These are phyloP conservation scores for Pseudomyrmex concolor DNA, from an alignment of 1,140 invertebrate species.

Conservation along the genomic window DNA sequence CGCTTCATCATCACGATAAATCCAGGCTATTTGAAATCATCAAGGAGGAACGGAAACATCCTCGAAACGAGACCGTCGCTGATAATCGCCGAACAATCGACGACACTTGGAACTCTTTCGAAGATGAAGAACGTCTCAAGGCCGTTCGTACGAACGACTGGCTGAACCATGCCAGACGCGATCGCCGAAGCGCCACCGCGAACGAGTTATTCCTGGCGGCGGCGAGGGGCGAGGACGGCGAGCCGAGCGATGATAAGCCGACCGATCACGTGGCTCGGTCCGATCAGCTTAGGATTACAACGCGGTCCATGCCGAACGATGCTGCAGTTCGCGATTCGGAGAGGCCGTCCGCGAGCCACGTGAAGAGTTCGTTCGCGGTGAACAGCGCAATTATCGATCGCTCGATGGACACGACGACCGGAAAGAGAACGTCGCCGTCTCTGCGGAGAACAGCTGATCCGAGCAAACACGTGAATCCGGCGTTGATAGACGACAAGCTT, in stretches of 20 bases:
- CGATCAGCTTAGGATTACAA: constrained; percentile 40
- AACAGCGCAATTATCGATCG: constrained; percentile 81
- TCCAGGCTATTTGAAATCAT: constrained; percentile 85
- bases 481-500: constrained; percentile 80
- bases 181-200: constrained; percentile 25
- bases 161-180: constrained; percentile 83
- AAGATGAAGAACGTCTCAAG: constrained; percentile 80
- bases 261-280: constrained; percentile 12
- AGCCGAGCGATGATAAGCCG: constrained; percentile 45
- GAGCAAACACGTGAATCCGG: constrained; percentile 78
- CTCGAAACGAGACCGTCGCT: neutral
- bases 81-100: constrained; percentile 3
- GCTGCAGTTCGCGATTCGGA: constrained; percentile 55
- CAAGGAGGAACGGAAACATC: constrained; percentile 79
- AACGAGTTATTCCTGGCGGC: constrained; percentile 40
- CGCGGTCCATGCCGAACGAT: neutral
- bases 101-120: neutral
- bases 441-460: constrained; percentile 64
- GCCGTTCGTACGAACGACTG: constrained; percentile 85
- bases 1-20: neutral
- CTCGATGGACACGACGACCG: constrained; percentile 35
- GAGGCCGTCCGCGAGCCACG: constrained; percentile 57
- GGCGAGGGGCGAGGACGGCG: constrained; percentile 27
- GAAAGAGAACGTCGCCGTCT: constrained; percentile 42
- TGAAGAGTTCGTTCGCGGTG: constrained; percentile 76